Evolutionary conservation across 2,797 vertebrate species (phyloP).

Genomic region (Selene dorsalis): DNA sequence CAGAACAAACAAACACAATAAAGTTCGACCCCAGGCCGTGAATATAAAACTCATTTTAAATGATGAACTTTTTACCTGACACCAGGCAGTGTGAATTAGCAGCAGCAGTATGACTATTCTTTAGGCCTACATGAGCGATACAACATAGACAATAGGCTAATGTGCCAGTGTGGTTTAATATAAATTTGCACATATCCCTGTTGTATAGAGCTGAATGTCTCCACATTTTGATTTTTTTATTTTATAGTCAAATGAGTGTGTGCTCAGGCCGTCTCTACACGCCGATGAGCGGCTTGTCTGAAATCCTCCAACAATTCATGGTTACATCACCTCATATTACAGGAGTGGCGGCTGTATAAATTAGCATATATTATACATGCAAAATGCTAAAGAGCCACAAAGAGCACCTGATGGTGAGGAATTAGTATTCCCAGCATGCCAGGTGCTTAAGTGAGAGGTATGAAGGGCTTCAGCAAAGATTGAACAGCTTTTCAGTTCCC

Average conservation of each 20-base stretch:
- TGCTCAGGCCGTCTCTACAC: background rate
- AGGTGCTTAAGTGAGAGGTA: conserved; percentile 38
- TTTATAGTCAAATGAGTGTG: conserved; percentile 1
- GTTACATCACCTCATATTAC: conserved; percentile 59
- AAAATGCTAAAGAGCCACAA: conserved; percentile 58
- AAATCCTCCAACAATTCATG: conserved; percentile 16
- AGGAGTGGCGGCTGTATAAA: conserved; percentile 59
- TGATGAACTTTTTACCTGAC: background rate
- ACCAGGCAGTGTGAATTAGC: background rate
- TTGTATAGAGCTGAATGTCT: background rate
- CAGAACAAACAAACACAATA: background rate
- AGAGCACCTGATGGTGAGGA: conserved; percentile 47
- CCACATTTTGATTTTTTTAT: background rate
- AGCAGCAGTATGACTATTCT: background rate
- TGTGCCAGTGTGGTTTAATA: background rate
- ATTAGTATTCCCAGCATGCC: conserved; percentile 72
- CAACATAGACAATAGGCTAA: background rate
- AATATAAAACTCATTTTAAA: background rate
- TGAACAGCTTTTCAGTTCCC: conserved; percentile 13
- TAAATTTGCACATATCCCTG: background rate
- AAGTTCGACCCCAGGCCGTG: background rate
- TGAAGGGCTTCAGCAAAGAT: conserved; percentile 25
- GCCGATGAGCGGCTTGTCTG: conserved; percentile 41
- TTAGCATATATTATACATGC: conserved; percentile 65
- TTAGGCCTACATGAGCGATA: background rate